Evolutionary conservation across 2,888 invertebrate genomes (phyloP), one percentile per base, ranked within the genome.

Genomic region (Microctonus hyperodae): DNA sequence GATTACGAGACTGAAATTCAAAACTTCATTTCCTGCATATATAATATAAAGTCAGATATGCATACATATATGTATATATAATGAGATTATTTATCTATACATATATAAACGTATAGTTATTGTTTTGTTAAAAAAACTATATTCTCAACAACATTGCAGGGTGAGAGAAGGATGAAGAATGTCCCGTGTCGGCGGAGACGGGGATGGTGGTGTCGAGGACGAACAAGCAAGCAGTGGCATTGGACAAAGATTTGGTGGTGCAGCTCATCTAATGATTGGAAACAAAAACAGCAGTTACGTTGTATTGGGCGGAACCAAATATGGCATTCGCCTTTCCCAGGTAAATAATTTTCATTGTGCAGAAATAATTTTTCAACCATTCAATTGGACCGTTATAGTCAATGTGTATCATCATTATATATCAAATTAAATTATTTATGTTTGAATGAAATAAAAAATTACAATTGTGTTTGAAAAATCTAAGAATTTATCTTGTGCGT

Each of bases 301-400:
- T 85, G 88, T 89, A 81, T 88, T 91, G 84, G 90, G 90, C 78
- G 89, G 90, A 78, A 90, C 90, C 83, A 88, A 90, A 81, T 91
- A 90, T 86, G 90, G 90, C 75, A 88, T 90, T 76, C 88, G 90
- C 79, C 87, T 82, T 31, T 82, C 83, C 11, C 82, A 82, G 79
- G 82, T 83, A 71, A 71, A 28, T 28, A 28, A 28, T 28, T 28
- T 28, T n/a, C n/a, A n/a, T n/a, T n/a, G n/a, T n/a, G n/a, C n/a
- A n/a, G n/a, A n/a, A n/a, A n/a, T n/a, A n/a, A n/a, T n/a, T n/a
- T n/a, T 28, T 28, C 7, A 28, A 28, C 28, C 3, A 28, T 28
- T 28, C 28, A 7, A 28, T 28, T n/a, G n/a, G n/a, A n/a, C n/a
- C n/a, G n/a, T n/a, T n/a, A n/a, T n/a, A n/a, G n/a, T n/a, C n/a